Conservation (phyloP, 2,113 vertebrate genomes). For the Montifringilla adamsi region DNA sequence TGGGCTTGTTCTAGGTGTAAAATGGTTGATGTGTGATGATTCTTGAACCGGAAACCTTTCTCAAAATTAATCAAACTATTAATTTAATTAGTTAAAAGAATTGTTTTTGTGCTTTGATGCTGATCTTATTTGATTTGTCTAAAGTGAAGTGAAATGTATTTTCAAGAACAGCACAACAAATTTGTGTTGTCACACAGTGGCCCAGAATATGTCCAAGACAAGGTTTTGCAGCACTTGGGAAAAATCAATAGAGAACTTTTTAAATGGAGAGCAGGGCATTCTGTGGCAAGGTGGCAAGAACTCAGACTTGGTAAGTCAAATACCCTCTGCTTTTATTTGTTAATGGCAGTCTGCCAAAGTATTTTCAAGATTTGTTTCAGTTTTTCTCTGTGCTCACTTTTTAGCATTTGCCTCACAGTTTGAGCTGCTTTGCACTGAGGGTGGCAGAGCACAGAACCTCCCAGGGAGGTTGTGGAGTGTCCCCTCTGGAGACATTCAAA, state of each 20-base stretch:
- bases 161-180: not conserved
- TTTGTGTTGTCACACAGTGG: not conserved
- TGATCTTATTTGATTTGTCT: not conserved
- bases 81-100: not conserved
- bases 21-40: not conserved
- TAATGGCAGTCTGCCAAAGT: not conserved
- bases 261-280: not conserved
- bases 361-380: not conserved
- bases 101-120: not conserved
- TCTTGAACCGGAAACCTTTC: not conserved
- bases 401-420: not conserved
- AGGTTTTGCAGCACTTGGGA: not conserved
- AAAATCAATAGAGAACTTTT: not conserved
- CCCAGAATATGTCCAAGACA: not conserved
- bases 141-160: not conserved
- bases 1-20: not conserved
- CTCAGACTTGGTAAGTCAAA: not conserved
- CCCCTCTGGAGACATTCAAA: too few relatives aligned
- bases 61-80: not conserved
- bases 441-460: not conserved
- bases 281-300: not conserved
- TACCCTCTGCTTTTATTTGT: not conserved
- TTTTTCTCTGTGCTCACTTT: not conserved
- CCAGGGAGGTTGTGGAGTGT: not conserved
- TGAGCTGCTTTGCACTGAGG: not conserved